Evolutionary conservation across 2,797 vertebrate genomes (phyloP), one percentile per base, ranked within the genome.

Genomic region (Pangasius djambal): DNA sequence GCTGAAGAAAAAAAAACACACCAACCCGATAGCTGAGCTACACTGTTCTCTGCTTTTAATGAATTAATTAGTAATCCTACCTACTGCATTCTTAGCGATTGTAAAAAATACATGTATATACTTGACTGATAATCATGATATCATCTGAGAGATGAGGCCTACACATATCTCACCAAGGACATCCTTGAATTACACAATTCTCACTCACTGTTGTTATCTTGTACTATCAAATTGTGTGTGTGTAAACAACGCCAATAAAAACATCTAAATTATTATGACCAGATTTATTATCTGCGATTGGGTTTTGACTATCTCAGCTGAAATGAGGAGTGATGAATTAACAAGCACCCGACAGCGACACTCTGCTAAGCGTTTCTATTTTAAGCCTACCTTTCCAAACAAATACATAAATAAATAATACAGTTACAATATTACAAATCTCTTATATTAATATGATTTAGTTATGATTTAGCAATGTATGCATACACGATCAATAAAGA

Each of bases 201-300:
- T 5, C 1, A 55, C 57, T 52, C 83, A 67, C 8, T 31, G 4
- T 10, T 31, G 3, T n/a, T 69, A 85, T 85, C 63, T 34, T 69
- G 28, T 52, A 20, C 28, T 69, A 50, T 31, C 44, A 69, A 22
- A 69, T 31, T 69, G 44, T 67, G 40, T 65, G 25, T 48, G n/a
- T 70, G 63, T 70, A 12, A 69, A 15, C 10, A 48, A 52, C 18
- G 20, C 28, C 63, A 85, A 52, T 52, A 70, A 85, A 65, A 31
- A 65, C 82, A 65, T 31, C 40, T 83, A 18, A 50, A 52, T 52
- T 7, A 55, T 52, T 52, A 52, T 52, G n/a, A 22, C 18, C 15
- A 52, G 63, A 84, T 67, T 84, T 70, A 69, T 70, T 85, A 69
- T 22, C 7, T 52, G 63, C 16, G 28, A 52, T 84, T 84, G 20